Evolutionary conservation across 2,888 invertebrate genomes (phyloP), one percentile per base, ranked within the genome.

Genomic region (Epinotia ramella): DNA sequence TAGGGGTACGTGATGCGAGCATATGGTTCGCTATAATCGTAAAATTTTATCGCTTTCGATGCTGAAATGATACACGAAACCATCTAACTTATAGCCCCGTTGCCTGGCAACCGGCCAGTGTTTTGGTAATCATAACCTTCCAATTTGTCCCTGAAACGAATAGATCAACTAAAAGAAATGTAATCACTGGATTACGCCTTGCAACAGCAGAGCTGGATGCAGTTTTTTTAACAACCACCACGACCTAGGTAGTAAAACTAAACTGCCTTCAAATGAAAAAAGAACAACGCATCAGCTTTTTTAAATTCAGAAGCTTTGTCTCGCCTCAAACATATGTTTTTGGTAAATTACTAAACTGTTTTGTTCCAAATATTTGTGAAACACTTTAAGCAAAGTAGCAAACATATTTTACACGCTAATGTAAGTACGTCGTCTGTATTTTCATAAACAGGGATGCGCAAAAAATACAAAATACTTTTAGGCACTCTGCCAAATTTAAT

Each of bases 21-120:
- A 90, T 87, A 89, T 89, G 92, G 89, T 86, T 84, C 84, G 87
- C 90, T 87, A 91, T 93, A 91, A 91, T 88, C 92, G 87, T 94
- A 91, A 94, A 94, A 94, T 94, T 94, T 94, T 93, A 94, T 93
- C 89, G 93, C 82, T 87, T 88, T 89, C 90, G 90, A 92, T 91
- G 90, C 90, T 90, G 87, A 93, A 94, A 92, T 94, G 94, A 94
- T 92, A 93, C 93, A 93, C 90, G 92, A 91, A 94, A 93, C 93
- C 92, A 92, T 92, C 89, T 93, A 91, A 92, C 91, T 93, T 93
- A 93, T 89, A 87, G 88, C 86, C 81, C 81, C 83, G 86, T 88
- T 86, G 84, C 80, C 86, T 93, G 93, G 93, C 93, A 85, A 64
- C 78, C 68, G 81, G 91, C 93, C 93, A 93, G 89, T 84, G 80